Base-by-base conservation (phyloP, 30 jellyfish, hydroid and myxozoan genomes). In the Pseudorhiza aurosa region DNA sequence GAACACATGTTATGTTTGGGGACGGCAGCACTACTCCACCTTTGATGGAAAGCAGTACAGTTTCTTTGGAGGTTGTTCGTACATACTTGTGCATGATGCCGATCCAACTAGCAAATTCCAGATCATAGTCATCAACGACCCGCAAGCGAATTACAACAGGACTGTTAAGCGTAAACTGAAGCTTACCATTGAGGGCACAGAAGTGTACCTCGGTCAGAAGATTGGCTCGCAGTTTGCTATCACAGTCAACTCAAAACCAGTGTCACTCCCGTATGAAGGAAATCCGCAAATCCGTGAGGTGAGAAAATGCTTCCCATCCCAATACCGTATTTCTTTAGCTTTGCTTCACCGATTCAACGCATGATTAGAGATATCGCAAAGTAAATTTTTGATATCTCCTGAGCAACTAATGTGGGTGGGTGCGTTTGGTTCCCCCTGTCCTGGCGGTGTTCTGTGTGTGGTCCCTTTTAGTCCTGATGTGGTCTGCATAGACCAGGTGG, bases 1-100 rank as follows among this genome's bases (percentile, higher is more conserved):
- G 19, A 85, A 94, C 62, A 94, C 99, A 27, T 94, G 99, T 72
- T 82, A 62, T 46, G 89, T 94, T 26, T 88, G 96, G 90, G 95
- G 96, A 2, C 65, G 96, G 46, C 81, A 65, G 30, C 97, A 82
- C 58, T 94, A 87, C 88, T 49, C 88, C 45, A 94, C 99, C 8
- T 94, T 94, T 55, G 99, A 94, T 69, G 99, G 99, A 1, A 68
- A 65, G 29, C 81, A 74, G 32, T 94, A 94, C 95, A 71, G 78
- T 12, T 84, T 77, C 72, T 65, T 19, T 19, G 96, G 96, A 27
- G 82, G 91, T 8, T 94, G 99, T 80, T 88, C 97, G 0, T 85
- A 94, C 75, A 8, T 75, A 26, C 79, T 94, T 47, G 84, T 94
- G 3, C 99, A 94, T 55, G 99, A 94, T 74, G 71, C 85, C 15